Base-by-base conservation (phyloP, 2,888 invertebrate species). In the Drosophila cognata region DNA sequence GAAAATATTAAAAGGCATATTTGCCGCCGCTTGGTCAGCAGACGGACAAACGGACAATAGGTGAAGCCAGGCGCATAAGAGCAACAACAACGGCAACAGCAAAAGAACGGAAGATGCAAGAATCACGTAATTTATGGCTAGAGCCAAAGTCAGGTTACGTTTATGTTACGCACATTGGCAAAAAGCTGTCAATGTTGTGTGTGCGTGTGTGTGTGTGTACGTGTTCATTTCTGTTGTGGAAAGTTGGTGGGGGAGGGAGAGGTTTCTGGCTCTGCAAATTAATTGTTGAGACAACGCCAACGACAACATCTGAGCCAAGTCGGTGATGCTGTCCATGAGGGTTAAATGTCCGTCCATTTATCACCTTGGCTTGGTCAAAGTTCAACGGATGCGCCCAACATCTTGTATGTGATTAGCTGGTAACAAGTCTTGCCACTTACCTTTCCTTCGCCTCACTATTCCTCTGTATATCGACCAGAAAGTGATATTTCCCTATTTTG, bases 1-100 rank as follows among this genome's bases (percentile, higher is more conserved):
- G 59, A 74, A 77, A 85, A 88, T 90, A 88, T 86, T 86, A 75
- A 76, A 62, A 57, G 84, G 81, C 84, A 88, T 85, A 90, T 88
- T 85, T 85, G 75, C 67, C 69, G 84, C 77, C 67, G 84, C 81
- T 74, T 85, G 84, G 84, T 85, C 90, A 90, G 89, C 81, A 77
- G 25, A 62, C 36, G 31, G 50, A 63, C 53, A 53, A 16, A 25
- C 55, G 55, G 25, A 38, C 65, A 67, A 80, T 57, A 65, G 52
- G 57, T 58, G 67, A 56, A 61, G 62, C 38, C 46, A 53, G 74
- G 29, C 35, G 48, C 57, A 52, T 13, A 46, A 36, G 61, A 35
- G 28, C 29, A 61, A 10, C 31, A 46, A 16, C 25, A 35, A 57
- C 52, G 51, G 29, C 64, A 71, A 87, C 72, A 85, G 72, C 81